phyloP scores from a whole-genome alignment of 2,888 invertebrate genomes.

The Phalera bucephala region DNA sequence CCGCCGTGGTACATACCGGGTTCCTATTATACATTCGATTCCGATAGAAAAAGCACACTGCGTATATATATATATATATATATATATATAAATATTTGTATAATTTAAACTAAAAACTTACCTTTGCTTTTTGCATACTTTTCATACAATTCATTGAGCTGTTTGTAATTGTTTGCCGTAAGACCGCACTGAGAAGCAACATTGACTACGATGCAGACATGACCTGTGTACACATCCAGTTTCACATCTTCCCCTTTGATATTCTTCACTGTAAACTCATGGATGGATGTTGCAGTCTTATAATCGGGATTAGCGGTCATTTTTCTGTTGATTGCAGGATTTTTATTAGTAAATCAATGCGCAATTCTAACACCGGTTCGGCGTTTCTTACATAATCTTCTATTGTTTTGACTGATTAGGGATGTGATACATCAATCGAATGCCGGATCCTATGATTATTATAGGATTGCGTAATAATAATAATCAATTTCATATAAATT shows the following conservation, averaged over 20 bases:
- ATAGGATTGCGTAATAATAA: slow-evolving; percentile 3
- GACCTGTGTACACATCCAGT: slow-evolving; percentile 90
- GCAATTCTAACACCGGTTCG: too few relatives aligned
- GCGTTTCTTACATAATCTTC: too few relatives aligned
- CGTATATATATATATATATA: too few relatives aligned
- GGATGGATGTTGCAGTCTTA: slow-evolving; percentile 88
- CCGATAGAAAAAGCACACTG: too few relatives aligned
- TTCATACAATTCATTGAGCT: slow-evolving; percentile 89
- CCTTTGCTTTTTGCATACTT: slow-evolving; percentile 87
- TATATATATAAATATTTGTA: too few relatives aligned
- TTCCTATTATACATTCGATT: too few relatives aligned
- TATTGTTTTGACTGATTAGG: too few relatives aligned
- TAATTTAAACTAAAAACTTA: too few relatives aligned
- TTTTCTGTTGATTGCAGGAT: slow-evolving; percentile 61
- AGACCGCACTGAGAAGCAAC: slow-evolving; percentile 95
- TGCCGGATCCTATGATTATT: too few relatives aligned
- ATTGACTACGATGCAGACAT: slow-evolving; percentile 93
- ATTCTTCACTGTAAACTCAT: slow-evolving; percentile 91
- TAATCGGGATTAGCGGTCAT: slow-evolving; percentile 79
- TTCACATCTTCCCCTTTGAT: slow-evolving; percentile 92
- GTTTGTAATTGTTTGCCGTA: slow-evolving; percentile 92
- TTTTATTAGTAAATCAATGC: too few relatives aligned
- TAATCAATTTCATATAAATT: slow-evolving; percentile 1
- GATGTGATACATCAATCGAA: too few relatives aligned
- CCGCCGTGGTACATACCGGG: too few relatives aligned